Base-by-base conservation (phyloP, 2,888 invertebrate species). In the Podabrus alpinus region DNA sequence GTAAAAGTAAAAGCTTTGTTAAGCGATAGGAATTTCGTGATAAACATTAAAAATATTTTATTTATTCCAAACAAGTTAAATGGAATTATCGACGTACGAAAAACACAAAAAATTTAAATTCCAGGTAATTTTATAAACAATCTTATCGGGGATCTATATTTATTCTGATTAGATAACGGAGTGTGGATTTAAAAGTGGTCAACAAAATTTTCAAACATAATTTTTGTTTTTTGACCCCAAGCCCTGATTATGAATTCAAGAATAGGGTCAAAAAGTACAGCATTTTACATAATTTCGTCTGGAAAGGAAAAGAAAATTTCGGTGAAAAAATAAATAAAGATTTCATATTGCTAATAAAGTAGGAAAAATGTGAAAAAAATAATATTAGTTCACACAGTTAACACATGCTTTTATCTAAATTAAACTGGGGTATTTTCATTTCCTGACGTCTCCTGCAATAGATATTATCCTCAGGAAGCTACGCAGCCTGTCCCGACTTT, bases 401-500 rank as follows among this genome's bases (percentile, higher is more conserved):
- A 88, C 88, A 88, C 88, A 88, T 88, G 88, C 88, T 88, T 89
- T 89, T 89, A 89, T 89, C 89, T 89, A 89, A 89, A 89, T 89
- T 88, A 89, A 89, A 89, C 88, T 87, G 87, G 87, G 88, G 87
- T 88, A 88, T 88, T 89, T 89, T 89, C 89, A 89, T 89, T 89
- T 89, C 89, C 88, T 88, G 88, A 79, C 78, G 78, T 74, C 84
- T 83, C 82, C 83, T 85, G 85, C 86, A 84, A 84, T 84, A 86
- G 88, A 88, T 88, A 86, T 87, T 88, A 88, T 88, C 88, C 85
- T 78, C 84, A 84, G 86, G 86, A 85, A 85, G 85, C 83, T 79
- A 79, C 80, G 81, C 80, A 80, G 78, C 77, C 78, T 80, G 80
- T 77, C 76, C 80, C 76, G 80, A 78, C 77, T 77, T 77, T 72